Percentiles rank a stretch among this genome's conserved stretches.
phyloP scores from a whole-genome alignment of 2,888 invertebrate genomes.

The Anthophora plumipes region DNA sequence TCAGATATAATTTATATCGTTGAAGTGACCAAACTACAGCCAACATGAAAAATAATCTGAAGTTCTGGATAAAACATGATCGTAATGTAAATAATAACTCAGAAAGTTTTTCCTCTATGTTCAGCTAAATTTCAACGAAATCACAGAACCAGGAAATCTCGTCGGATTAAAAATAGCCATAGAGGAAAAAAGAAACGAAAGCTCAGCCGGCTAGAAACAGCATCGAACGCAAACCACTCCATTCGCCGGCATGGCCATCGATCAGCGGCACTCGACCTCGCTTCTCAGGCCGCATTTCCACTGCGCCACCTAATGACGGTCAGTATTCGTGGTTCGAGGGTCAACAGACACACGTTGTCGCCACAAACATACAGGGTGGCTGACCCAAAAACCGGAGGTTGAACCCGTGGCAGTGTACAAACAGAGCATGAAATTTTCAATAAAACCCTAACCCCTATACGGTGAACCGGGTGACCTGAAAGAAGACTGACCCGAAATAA shows the following conservation, averaged over 20 bases:
- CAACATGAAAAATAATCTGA: too few species aligned
- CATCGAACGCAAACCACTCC: neutral
- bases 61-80: too few species aligned
- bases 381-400: constrained; percentile 44
- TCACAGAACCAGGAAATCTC: too few species aligned
- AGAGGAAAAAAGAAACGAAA: neutral
- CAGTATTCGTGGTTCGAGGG: constrained; percentile 33
- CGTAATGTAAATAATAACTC: too few species aligned
- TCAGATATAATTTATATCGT: too few species aligned
- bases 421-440: constrained; percentile 59
- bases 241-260: neutral
- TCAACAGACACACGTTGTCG: constrained; percentile 32
- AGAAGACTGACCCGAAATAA: constrained; percentile 32
- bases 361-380: constrained; percentile 19
- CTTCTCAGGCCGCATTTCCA: neutral
- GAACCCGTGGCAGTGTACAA: constrained; percentile 27
- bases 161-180: neutral
- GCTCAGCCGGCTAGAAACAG: neutral
- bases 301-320: constrained; percentile 33
- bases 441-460: constrained; percentile 32
- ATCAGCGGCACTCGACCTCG: constrained; percentile 22
- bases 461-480: constrained; percentile 32
- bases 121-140: too few species aligned
- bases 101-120: too few species aligned
- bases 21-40: too few species aligned